Percentiles rank a stretch among this genome's conserved stretches.
Evolutionary conservation across 1,140 invertebrate species (phyloP).

Genomic region (Saccostrea glomerata): DNA sequence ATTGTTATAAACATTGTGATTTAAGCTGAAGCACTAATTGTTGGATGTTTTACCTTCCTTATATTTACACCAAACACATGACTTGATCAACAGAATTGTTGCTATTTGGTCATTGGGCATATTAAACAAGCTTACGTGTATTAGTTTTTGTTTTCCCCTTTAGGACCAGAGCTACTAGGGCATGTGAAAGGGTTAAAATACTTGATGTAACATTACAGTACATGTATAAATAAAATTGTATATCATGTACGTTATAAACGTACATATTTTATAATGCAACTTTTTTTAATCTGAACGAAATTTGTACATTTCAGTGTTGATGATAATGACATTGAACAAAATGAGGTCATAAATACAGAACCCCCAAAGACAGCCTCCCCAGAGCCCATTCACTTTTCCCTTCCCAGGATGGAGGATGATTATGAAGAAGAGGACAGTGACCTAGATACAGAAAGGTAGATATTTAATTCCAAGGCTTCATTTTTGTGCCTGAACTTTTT

Average conservation of each 20-base stretch:
- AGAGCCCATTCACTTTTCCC: conserved; percentile 55
- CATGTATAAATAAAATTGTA: too few species aligned
- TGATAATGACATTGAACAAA: not conserved
- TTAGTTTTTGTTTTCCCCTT: too few species aligned
- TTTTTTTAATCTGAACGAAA: not conserved
- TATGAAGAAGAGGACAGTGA: conserved; percentile 61
- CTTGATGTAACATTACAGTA: too few species aligned
- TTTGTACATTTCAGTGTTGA: not conserved
- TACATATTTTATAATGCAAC: not conserved
- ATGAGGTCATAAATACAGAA: conserved; percentile 2
- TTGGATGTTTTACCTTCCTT: too few species aligned
- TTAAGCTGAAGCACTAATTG: too few species aligned
- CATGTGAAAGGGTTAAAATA: too few species aligned
- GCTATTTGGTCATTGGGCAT: too few species aligned
- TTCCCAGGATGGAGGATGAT: conserved; percentile 62
- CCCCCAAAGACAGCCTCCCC: conserved; percentile 46
- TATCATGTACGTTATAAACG: not conserved
- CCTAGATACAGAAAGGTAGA: conserved; percentile 64
- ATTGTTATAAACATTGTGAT: too few species aligned
- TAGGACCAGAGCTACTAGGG: too few species aligned
- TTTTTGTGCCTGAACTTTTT: not conserved
- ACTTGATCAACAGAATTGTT: too few species aligned
- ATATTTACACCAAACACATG: too few species aligned
- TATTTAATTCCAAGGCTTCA: not conserved
- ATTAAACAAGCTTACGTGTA: too few species aligned